These are phyloP conservation scores for Meleagris gallopavo DNA, from an alignment of 2,113 vertebrate genomes.

Conservation along the genomic window DNA sequence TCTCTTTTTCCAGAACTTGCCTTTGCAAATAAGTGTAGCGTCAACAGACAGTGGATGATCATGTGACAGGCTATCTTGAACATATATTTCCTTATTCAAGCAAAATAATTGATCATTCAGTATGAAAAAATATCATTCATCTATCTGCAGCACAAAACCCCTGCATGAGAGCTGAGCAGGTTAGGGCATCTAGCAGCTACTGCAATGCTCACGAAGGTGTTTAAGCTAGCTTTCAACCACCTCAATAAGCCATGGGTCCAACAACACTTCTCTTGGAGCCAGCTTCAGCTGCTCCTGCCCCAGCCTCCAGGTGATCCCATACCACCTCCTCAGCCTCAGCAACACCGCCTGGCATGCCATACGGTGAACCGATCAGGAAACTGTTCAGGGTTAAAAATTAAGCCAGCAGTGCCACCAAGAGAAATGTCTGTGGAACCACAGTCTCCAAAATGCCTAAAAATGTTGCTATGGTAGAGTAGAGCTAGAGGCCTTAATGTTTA, in stretches of 20 bases:
- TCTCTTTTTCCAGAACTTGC: background rate
- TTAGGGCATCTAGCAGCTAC: background rate
- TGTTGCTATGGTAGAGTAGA: background rate
- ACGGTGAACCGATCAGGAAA: background rate
- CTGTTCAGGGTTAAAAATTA: constrained; percentile 54
- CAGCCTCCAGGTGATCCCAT: background rate
- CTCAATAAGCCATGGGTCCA: background rate
- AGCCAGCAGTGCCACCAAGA: constrained; percentile 74
- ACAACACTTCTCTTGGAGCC: background rate
- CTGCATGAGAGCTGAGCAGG: background rate
- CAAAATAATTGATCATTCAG: background rate
- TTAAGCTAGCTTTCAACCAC: background rate
- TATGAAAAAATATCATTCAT: background rate
- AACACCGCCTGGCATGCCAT: background rate
- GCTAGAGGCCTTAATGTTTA: background rate
- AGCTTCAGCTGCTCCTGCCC: background rate
- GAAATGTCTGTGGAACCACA: constrained; percentile 71
- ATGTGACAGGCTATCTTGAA: background rate
- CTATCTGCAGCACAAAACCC: background rate
- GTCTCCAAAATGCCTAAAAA: constrained; percentile 34
- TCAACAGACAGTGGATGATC: background rate
- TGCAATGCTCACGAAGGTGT: background rate
- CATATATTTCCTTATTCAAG: background rate
- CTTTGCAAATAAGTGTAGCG: background rate
- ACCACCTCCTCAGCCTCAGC: background rate